Percentiles rank a stretch among this genome's conserved stretches.
Conservation (phyloP, 2,113 vertebrate species). For the Bettongia penicillata region DNA sequence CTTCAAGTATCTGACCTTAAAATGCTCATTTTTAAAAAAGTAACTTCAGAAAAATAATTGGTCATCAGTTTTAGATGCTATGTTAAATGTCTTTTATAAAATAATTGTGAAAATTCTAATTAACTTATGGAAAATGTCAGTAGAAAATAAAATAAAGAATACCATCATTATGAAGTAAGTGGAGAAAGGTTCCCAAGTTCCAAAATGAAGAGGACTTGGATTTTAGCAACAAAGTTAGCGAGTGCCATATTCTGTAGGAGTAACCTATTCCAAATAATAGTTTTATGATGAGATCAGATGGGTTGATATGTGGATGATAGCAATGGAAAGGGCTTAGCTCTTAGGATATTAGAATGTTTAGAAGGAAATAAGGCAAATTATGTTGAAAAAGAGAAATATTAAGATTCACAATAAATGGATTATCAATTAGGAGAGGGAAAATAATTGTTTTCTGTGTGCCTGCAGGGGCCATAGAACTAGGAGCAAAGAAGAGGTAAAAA, state of each 20-base stretch:
- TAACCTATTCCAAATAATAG: background rate
- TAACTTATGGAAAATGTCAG: background rate
- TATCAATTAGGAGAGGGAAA: background rate
- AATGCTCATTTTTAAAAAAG: background rate
- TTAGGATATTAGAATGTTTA: background rate
- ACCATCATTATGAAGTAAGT: background rate
- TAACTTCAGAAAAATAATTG: background rate
- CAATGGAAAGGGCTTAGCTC: background rate
- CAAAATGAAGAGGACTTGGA: background rate
- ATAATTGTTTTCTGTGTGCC: background rate
- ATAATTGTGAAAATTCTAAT: background rate
- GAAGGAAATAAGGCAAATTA: background rate
- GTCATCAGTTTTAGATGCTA: background rate
- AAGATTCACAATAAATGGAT: background rate
- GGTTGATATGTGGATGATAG: background rate
- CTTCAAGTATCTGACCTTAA: background rate
- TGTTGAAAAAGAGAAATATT: background rate
- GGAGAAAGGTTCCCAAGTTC: background rate
- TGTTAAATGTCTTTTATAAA: background rate
- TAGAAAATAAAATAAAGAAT: background rate
- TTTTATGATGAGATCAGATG: background rate
- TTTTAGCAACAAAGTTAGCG: background rate
- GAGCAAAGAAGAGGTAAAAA: background rate
- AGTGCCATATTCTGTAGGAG: background rate
- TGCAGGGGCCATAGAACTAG: background rate